Evolutionary conservation across 2,113 vertebrate species (phyloP).

Genomic region (Lamprotornis superbus): DNA sequence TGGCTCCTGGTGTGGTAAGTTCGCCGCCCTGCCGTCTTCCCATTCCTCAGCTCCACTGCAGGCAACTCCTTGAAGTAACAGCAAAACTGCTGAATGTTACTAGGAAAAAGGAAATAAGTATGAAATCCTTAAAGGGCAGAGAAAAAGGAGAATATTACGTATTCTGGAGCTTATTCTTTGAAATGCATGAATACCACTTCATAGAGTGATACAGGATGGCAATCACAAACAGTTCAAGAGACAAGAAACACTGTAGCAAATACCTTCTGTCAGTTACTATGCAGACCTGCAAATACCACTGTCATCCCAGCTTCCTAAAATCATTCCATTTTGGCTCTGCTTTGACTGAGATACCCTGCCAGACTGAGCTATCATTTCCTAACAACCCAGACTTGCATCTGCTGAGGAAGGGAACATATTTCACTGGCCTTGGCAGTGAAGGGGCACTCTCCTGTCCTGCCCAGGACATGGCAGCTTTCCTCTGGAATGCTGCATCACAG

Average conservation of each 20-base stretch:
- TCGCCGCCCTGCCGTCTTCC: slow-evolving; percentile 92
- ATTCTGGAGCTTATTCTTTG: not conserved
- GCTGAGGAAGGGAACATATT: not conserved
- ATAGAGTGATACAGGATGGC: not conserved
- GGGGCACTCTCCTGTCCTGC: not conserved
- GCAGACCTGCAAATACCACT: not conserved
- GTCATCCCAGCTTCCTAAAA: not conserved
- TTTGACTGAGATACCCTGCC: not conserved
- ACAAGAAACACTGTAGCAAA: not conserved
- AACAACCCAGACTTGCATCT: not conserved
- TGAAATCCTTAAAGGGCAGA: not conserved
- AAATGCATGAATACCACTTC: not conserved
- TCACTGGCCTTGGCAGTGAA: not conserved
- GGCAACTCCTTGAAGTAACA: slow-evolving; percentile 98
- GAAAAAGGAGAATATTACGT: not conserved
- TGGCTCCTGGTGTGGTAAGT: slow-evolving; percentile 98
- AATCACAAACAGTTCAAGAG: not conserved
- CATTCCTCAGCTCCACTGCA: slow-evolving; percentile 92
- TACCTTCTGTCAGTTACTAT: not conserved
- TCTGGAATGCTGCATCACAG: not conserved
- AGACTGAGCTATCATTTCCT: not conserved
- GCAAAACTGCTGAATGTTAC: slow-evolving; percentile 97
- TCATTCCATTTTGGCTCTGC: not conserved
- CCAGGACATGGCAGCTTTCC: not conserved
- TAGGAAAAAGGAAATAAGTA: slow-evolving; percentile 42